Evolutionary conservation across 1,140 invertebrate genomes (phyloP), one percentile per base, ranked within the genome.

Genomic region (Saccostrea glomerata): DNA sequence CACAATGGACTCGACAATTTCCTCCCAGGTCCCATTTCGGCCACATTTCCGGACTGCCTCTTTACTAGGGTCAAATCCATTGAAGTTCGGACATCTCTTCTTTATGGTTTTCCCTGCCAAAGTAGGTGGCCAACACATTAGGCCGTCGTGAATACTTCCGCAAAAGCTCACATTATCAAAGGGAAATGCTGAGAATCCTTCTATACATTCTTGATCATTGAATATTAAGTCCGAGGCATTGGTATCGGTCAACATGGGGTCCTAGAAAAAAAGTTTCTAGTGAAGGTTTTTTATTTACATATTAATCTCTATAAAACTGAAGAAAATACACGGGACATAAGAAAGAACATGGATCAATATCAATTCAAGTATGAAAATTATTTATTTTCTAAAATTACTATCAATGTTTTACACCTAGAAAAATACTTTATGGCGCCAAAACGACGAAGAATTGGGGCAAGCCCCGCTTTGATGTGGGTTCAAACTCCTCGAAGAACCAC

Each of bases 111-210:
- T 6, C 3, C 86, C 86, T 4, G 89, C 60, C 5, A 73, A 6
- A 5, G 89, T 86, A 54, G 58, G 83, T 5, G 89, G 89, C 89
- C 89, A 89, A 23, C 89, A 89, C 15, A 87, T 36, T 7, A 87
- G 83, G 12, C 89, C 89, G 40, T 89, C 89, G 63, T 89, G 84
- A 6, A 85, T 73, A 36, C 66, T 47, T 30, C 66, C 25, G 63
- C 89, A 89, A 23, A 63, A 87, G 12, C 70, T 77, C 30, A n/a
- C 66, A 36, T 85, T 85, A 55, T 56, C 0, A 55, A 36, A 30
- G 66, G 6, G 66, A 23, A 30, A 12, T 11, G 25, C 23, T 15
- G 13, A 15, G 7, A 11, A 4, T 36, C 30, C 13, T 4, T 77
- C 70, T 13, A 13, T 25, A 77, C 70, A 77, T 30, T 63, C 58